Conservation (phyloP, 2,797 vertebrate genomes). For the Cercopithecus neglectus region DNA sequence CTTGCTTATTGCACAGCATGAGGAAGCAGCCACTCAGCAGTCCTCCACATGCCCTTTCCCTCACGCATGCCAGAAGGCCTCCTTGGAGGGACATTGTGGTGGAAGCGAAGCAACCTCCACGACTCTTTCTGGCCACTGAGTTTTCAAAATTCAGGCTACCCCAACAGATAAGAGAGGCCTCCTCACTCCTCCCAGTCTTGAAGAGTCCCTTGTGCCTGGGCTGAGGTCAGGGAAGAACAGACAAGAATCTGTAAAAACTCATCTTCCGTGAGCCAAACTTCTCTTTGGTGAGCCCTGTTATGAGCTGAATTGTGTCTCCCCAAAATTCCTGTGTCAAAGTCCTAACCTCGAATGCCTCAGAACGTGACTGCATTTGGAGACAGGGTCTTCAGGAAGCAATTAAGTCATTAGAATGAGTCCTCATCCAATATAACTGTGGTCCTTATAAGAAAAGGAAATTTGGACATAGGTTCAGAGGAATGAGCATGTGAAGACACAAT, state of each 20-base stretch:
- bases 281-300: neutral
- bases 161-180: neutral
- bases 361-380: neutral
- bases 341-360: neutral
- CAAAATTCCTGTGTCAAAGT: neutral
- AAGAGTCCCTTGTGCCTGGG: neutral
- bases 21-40: accelerated
- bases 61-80: neutral
- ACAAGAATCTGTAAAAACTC: neutral
- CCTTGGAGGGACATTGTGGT: too few relatives aligned
- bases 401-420: neutral
- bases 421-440: neutral
- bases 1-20: neutral
- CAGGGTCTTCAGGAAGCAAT: neutral
- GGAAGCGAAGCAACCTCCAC: neutral
- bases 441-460: neutral
- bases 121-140: neutral
- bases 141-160: neutral
- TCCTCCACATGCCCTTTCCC: too few relatives aligned
- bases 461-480: neutral
- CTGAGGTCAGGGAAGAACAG: neutral
- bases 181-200: neutral
- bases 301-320: neutral
- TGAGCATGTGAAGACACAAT: neutral
- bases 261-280: neutral